Evolutionary conservation across 1,140 invertebrate species (phyloP), one percentile per base, ranked within the genome.

Genomic region (Sitodiplosis mosellana): DNA sequence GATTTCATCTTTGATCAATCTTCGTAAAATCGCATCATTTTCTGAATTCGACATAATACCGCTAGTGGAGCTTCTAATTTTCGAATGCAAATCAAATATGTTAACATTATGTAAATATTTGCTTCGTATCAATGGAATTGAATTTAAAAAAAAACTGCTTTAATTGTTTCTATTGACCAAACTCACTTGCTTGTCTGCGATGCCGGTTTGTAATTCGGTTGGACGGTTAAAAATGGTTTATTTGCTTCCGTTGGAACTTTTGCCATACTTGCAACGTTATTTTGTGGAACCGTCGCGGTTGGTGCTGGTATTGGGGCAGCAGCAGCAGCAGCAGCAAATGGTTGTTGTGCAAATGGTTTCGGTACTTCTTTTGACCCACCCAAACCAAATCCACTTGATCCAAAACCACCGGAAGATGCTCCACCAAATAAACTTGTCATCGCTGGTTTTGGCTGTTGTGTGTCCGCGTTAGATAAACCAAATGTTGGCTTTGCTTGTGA

Each of bases 1-100:
- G 2, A 79, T 74, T 69, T 82, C 71, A 19, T 66, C 55, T 18
- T 59, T 56, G 48, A 64, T 63, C 37, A 65, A 59, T 45, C 59
- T 55, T 1, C 49, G 52, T n/a, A 64, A 56, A 7, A 63, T 53
- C 7, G 41, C 45, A 45, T 51, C 36, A 15, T 40, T 38, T 11
- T 34, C 50, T 27, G 27, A 27, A 27, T 27, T 27, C 10, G 27
- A 27, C 10, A 27, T 10, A 27, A 27, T 27, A 10, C 27, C 10
- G 4, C 4, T 5, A 5, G 27, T 27, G 10, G 27, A 10, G 10
- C 10, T 27, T 27, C 27, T 27, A 10, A n/a, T n/a, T n/a, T n/a
- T n/a, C n/a, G 4, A 27, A 27, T 27, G 27, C 3, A 27, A 27
- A 5, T 27, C 27, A 27, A n/a, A n/a, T n/a, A n/a, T n/a, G n/a